Base-by-base conservation (phyloP, 2,797 vertebrate species). In the Girardinus metallicus region DNA sequence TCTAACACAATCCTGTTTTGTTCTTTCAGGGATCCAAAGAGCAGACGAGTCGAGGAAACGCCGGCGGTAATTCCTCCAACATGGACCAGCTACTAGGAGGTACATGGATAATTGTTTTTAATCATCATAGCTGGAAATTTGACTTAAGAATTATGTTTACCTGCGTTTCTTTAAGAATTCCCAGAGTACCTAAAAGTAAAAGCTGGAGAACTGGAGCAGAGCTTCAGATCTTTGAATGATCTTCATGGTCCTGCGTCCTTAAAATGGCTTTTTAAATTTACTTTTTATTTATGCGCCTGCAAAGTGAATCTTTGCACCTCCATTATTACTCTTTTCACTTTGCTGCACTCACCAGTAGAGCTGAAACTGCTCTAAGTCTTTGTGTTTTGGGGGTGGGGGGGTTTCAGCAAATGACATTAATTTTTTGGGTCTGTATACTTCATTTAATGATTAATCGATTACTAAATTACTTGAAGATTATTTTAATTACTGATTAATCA, bases 11-110 rank as follows among this genome's bases (percentile, higher is more conserved):
- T 84, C 41, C n/a, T 43, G n/a, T 87, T 81, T 92, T 77, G 90
- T 82, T 83, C 6, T 47, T 80, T 51, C 91, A 99, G 97, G 95
- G 87, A 73, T 91, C 94, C 76, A 88, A 89, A 78, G 95, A 97
- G 88, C 93, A 93, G n/a, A 92, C 93, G 0, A 92, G 90, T 78
- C 83, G 88, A 82, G 89, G 81, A 55, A 91, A 82, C 75, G 79
- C 64, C 23, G 4, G 89, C 73, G 91, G 85, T 68, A 76, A 47
- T 44, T 76, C 95, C 47, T 96, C 97, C 83, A 96, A 94, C 91
- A 96, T 95, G 95, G 95, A 96, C 15, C 90, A 88, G 77, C 82
- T 90, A 13, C 78, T 90, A 68, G 93, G 86, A 94, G 88, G 85
- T 90, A 87, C 6, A 0, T 16, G 49, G 12, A 51, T 23, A 9